Evolutionary conservation across 2,888 invertebrate genomes (phyloP).

Genomic region (Acronicta psi): DNA sequence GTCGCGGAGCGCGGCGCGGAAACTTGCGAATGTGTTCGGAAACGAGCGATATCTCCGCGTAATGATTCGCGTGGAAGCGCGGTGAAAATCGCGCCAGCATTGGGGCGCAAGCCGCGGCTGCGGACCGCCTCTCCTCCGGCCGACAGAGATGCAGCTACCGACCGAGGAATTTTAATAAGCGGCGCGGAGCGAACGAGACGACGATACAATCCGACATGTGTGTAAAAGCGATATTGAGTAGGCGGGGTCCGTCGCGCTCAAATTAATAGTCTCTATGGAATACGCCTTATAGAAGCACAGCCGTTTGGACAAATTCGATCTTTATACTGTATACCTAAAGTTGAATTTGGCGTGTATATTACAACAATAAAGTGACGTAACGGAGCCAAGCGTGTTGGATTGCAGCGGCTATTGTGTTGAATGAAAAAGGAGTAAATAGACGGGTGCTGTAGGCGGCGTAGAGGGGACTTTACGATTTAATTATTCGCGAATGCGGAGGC

Average conservation of each 20-base stretch:
- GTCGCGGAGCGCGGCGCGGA: slow-evolving; percentile 58
- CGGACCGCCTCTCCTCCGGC: slow-evolving; percentile 79
- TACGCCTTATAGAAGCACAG: slow-evolving; percentile 80
- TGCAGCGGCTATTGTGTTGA: slow-evolving; percentile 88
- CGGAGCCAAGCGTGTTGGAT: slow-evolving; percentile 75
- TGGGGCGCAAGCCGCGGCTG: slow-evolving; percentile 79
- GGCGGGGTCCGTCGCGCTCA: slow-evolving; percentile 88
- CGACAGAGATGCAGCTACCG: slow-evolving; percentile 86
- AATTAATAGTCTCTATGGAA: slow-evolving; percentile 85
- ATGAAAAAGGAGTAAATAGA: slow-evolving; percentile 89
- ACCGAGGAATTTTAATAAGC: slow-evolving; percentile 88
- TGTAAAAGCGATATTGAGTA: slow-evolving; percentile 86
- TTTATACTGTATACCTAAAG: slow-evolving; percentile 53
- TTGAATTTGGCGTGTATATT: slow-evolving; percentile 49
- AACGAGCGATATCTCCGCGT: slow-evolving; percentile 72
- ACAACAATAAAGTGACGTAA: slow-evolving; percentile 73
- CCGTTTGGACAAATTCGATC: slow-evolving; percentile 50
- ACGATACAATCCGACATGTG: slow-evolving; percentile 84
- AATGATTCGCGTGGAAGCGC: slow-evolving; percentile 86
- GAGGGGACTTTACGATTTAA: slow-evolving; percentile 89
- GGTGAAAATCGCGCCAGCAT: slow-evolving; percentile 86
- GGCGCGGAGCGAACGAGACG: slow-evolving; percentile 85
- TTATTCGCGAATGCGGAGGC: slow-evolving; percentile 89
- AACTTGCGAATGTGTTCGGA: slow-evolving; percentile 70
- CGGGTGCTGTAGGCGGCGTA: slow-evolving; percentile 85